phyloP scores from a whole-genome alignment of 2,113 vertebrate genomes.

The Vidua macroura region DNA sequence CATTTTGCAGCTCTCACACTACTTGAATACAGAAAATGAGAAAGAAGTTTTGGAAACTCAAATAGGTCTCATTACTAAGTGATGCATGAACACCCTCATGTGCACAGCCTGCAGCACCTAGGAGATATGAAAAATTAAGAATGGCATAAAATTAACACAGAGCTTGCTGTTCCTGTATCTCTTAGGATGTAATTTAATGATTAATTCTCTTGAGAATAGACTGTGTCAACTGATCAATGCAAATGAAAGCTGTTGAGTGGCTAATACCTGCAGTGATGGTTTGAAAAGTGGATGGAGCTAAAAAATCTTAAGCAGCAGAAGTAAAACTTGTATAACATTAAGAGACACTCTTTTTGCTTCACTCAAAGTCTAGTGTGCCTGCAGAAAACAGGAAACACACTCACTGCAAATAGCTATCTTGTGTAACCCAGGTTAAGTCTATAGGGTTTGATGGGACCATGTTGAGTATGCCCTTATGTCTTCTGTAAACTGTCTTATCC shows the following conservation, averaged over 20 bases:
- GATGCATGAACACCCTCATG: conserved; percentile 20
- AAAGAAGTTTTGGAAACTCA: conserved; percentile 15
- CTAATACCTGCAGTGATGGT: not conserved
- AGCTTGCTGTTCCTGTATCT: conserved; percentile 49
- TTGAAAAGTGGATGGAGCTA: not conserved
- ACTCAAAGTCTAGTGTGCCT: not conserved
- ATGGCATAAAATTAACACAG: conserved; percentile 58
- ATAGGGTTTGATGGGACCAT: not conserved
- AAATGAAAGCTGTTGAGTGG: conserved; percentile 26
- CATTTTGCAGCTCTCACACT: not conserved
- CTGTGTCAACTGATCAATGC: conserved; percentile 37
- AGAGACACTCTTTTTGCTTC: not conserved
- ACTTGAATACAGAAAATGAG: conserved; percentile 25
- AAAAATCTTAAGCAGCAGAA: not conserved
- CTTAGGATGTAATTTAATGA: conserved; percentile 40
- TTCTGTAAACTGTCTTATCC: not conserved
- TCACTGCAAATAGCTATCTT: not conserved
- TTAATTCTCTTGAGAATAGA: conserved; percentile 14
- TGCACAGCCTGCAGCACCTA: not conserved
- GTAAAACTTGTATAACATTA: not conserved
- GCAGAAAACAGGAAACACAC: not conserved
- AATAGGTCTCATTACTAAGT: conserved; percentile 17
- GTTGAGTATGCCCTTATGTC: not conserved
- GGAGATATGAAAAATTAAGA: conserved; percentile 54
- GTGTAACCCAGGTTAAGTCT: not conserved